Evolutionary conservation across 2,113 vertebrate genomes (phyloP).

Genomic region (Amphiprion percula): DNA sequence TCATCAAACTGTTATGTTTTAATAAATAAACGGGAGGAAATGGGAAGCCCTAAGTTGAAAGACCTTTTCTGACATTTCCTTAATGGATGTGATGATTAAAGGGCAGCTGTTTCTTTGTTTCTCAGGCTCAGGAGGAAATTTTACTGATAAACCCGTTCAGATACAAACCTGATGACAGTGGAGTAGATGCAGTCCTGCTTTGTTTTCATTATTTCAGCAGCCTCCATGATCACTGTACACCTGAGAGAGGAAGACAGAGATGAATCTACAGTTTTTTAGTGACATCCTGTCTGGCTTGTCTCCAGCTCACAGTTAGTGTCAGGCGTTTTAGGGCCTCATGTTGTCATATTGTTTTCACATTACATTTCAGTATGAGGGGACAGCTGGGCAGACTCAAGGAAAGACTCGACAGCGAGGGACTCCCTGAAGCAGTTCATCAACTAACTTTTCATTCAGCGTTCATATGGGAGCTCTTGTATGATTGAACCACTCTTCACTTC

Average conservation of each 20-base stretch:
- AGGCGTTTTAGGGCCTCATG: background rate
- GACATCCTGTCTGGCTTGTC: background rate
- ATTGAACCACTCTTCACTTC: constrained; percentile 23
- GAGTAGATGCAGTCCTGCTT: constrained; percentile 76
- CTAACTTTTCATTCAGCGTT: constrained; percentile 50
- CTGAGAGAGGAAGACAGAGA: constrained; percentile 65
- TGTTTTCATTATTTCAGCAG: constrained; percentile 86
- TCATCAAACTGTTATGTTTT: constrained; percentile 72
- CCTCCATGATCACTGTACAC: constrained; percentile 74
- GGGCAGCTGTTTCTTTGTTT: constrained; percentile 34
- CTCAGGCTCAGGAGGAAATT: constrained; percentile 23
- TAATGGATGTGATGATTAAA: constrained; percentile 53
- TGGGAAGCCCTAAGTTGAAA: constrained; percentile 58
- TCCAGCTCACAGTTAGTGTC: background rate
- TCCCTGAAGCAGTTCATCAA: constrained; percentile 46
- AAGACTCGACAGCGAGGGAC: constrained; percentile 28
- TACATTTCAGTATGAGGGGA: background rate
- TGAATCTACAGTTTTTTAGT: background rate
- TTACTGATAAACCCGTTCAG: background rate
- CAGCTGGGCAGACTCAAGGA: constrained; percentile 56
- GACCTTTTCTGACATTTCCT: constrained; percentile 49
- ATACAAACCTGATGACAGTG: constrained; percentile 82
- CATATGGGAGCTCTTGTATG: constrained; percentile 7
- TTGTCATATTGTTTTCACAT: background rate
- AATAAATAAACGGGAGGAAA: constrained; percentile 81